phyloP scores from a whole-genome alignment of 1,140 invertebrate species.

The Drosophila erecta region DNA sequence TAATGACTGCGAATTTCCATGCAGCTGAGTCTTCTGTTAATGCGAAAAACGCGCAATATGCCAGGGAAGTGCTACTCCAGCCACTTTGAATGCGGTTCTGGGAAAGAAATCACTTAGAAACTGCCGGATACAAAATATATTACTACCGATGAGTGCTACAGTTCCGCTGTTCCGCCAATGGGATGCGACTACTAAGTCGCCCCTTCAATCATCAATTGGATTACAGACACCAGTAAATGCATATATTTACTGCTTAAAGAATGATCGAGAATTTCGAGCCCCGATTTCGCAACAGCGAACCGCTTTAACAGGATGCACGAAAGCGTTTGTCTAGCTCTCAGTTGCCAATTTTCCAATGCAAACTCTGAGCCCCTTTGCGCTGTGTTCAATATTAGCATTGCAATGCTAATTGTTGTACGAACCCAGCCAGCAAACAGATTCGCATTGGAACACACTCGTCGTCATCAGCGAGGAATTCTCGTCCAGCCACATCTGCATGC shows the following conservation, averaged over 20 bases:
- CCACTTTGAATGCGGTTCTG: constrained; percentile 5
- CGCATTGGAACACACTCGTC: constrained; percentile 7
- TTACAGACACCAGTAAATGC: too few species aligned
- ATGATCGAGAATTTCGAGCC: constrained; percentile 1
- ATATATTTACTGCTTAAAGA: neutral
- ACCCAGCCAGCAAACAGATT: constrained; percentile 2
- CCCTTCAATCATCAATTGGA: too few species aligned
- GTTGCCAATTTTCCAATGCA: constrained; percentile 10
- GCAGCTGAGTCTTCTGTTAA: constrained; percentile 29
- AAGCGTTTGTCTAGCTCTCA: constrained; percentile 20
- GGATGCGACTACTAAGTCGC: neutral
- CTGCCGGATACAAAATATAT: neutral
- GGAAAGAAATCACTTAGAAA: constrained; percentile 15
- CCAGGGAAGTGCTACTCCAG: constrained; percentile 3
- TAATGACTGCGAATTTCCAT: constrained; percentile 53
- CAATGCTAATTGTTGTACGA: constrained; percentile 47
- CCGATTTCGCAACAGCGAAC: too few species aligned
- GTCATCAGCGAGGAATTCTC: constrained; percentile 4
- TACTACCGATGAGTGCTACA: neutral
- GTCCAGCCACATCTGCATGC: neutral
- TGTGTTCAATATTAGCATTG: constrained; percentile 41
- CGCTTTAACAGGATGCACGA: constrained; percentile 26
- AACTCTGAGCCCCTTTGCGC: neutral
- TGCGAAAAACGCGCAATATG: constrained; percentile 21
- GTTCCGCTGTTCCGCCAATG: neutral